These are phyloP conservation scores for Neosilurus hyrtlii DNA, from an alignment of 2,797 vertebrate species.

Conservation along the genomic window DNA sequence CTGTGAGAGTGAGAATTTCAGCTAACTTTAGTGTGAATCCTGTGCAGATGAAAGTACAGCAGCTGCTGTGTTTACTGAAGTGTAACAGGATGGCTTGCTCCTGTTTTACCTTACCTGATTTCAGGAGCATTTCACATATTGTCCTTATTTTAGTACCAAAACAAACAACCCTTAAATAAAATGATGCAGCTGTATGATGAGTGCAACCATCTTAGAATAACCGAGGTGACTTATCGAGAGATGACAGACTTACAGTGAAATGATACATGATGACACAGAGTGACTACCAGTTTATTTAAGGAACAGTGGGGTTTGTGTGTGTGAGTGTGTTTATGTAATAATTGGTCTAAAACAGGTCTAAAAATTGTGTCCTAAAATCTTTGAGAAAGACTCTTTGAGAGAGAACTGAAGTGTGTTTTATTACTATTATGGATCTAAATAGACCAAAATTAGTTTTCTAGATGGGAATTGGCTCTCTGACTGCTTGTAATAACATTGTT, in stretches of 20 bases:
- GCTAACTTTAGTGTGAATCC: conserved; percentile 41
- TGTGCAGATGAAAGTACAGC: conserved; percentile 12
- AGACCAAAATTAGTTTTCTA: conserved; percentile 42
- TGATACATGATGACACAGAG: conserved; percentile 24
- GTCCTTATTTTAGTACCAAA: neutral
- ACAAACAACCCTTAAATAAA: conserved; percentile 40
- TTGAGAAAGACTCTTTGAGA: conserved; percentile 28
- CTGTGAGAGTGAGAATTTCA: conserved; percentile 45
- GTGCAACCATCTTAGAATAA: conserved; percentile 4
- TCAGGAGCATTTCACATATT: neutral
- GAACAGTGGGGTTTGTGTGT: conserved; percentile 15
- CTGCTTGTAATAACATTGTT: conserved; percentile 4
- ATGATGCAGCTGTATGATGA: conserved; percentile 48
- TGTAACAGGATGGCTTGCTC: neutral
- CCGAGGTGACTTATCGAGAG: conserved; percentile 5
- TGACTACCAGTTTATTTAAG: conserved; percentile 1
- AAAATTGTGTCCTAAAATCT: neutral
- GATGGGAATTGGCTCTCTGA: neutral
- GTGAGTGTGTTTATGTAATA: neutral
- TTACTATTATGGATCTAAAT: conserved; percentile 35
- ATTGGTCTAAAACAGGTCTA: conserved; percentile 9
- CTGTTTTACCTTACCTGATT: neutral
- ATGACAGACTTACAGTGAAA: conserved; percentile 25
- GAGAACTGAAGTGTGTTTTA: conserved; percentile 27
- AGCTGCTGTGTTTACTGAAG: neutral